Evolutionary conservation across 1,140 invertebrate genomes (phyloP), one percentile per base, ranked within the genome.

Genomic region (Drosophila obscura): DNA sequence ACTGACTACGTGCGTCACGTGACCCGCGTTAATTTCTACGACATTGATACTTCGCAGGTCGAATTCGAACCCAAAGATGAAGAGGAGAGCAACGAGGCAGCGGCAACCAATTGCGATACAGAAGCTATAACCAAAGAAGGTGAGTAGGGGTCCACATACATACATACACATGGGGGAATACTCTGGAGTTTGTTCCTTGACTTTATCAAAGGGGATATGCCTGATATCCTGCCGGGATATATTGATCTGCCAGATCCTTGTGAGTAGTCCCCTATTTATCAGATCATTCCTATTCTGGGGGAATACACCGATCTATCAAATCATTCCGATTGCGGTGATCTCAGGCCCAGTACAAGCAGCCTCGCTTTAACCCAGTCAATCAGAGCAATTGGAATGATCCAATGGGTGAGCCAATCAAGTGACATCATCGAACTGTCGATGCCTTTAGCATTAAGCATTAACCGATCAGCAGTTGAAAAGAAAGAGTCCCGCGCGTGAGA

Each of bases 81-180:
- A 61, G 87, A 89, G 26, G 87, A 89, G 19, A 78, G 80, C 76
- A 80, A 77, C 69, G 85, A 90, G 59, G 75, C 83, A 48, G 52
- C 60, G 44, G 68, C 65, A 53, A 69, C 57, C 57, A 66, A 83
- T 77, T 90, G 83, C 84, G 90, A 91, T 80, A 90, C 85, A 73
- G 91, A 92, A 91, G 90, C 91, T 90, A 87, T 92, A 80, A 92
- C 91, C 89, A 92, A 92, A 92, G 91, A 92, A 91, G 91, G 91
- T 92, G 52, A 90, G 90, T 91, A 39, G 9, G 28, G 28, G 11
- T 19, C 39, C 5, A 28, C 4, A 7, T 15, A 49, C 9, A 19
- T 5, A 7, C 0, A 1, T 7, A 26, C 0, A 8, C 8, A 8
- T 8, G 28, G 31, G 31, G 8, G 2, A 31, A 31, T 9, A 31